Percentiles rank a stretch among this genome's conserved stretches.
Conservation (phyloP, 2,797 vertebrate genomes). For the Crax fasciolata region DNA sequence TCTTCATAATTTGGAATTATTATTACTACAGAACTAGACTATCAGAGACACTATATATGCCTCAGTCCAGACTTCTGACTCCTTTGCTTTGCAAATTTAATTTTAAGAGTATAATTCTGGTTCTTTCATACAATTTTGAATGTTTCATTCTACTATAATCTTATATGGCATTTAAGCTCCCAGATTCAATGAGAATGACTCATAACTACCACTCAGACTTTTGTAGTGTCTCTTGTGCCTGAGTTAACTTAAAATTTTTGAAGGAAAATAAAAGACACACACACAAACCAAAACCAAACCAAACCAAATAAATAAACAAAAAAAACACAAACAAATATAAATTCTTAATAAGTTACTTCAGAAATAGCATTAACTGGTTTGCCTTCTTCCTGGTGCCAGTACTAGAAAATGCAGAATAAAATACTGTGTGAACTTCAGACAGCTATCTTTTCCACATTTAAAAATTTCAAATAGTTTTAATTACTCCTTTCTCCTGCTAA, state of each 20-base stretch:
- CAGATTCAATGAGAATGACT: not conserved
- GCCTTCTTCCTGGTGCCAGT: not conserved
- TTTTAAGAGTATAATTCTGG: not conserved
- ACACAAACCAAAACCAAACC: not conserved
- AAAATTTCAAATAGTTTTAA: not conserved
- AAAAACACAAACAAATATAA: not conserved
- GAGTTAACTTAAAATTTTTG: not conserved
- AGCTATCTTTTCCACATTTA: not conserved
- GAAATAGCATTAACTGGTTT: not conserved
- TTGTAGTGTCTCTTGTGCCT: not conserved
- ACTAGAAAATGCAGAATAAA: not conserved
- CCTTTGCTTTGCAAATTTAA: not conserved
- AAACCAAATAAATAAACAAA: not conserved
- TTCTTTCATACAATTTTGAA: not conserved
- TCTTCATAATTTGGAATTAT: not conserved
- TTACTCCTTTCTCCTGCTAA: not conserved
- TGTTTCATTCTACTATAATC: not conserved
- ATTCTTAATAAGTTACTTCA: not conserved
- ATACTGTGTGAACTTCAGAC: not conserved
- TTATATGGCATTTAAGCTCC: not conserved
- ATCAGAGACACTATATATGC: not conserved
- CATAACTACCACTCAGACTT: not conserved
- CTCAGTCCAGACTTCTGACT: conserved; percentile 12
- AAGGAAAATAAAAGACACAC: not conserved
- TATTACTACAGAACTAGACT: not conserved